Conservation (phyloP, 2,797 vertebrate species). For the Gallinago stenura region DNA sequence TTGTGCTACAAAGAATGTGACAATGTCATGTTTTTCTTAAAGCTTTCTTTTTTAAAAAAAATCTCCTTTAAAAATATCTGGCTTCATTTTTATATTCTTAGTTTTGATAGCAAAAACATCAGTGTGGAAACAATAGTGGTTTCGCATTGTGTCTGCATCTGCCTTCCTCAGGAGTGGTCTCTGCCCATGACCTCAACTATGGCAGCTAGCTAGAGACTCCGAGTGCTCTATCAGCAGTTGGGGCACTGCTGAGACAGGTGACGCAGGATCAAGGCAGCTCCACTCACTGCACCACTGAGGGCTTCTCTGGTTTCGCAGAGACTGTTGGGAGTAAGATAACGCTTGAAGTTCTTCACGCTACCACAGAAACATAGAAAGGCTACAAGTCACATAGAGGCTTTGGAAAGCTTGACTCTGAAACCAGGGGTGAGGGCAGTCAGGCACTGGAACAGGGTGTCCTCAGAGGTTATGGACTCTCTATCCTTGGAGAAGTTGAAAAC, state of each 20-base stretch:
- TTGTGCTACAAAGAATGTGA: neutral
- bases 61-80: neutral
- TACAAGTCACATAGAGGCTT: neutral
- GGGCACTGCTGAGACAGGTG: neutral
- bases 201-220: neutral
- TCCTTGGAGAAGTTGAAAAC: neutral
- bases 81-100: neutral
- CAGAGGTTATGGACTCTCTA: neutral
- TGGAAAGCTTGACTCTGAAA: neutral
- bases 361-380: neutral
- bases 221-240: rapidly evolving
- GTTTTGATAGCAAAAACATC: neutral
- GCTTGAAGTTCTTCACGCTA: neutral
- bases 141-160: neutral
- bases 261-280: neutral
- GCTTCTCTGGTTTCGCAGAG: neutral
- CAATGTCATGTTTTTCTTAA: neutral
- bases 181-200: neutral
- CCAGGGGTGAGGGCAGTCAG: neutral
- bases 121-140: neutral
- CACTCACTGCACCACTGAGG: neutral
- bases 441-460: neutral
- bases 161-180: neutral
- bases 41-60: neutral
- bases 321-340: neutral